Conservation (phyloP, 2,113 vertebrate genomes). For the Leucoraja erinaceus region DNA sequence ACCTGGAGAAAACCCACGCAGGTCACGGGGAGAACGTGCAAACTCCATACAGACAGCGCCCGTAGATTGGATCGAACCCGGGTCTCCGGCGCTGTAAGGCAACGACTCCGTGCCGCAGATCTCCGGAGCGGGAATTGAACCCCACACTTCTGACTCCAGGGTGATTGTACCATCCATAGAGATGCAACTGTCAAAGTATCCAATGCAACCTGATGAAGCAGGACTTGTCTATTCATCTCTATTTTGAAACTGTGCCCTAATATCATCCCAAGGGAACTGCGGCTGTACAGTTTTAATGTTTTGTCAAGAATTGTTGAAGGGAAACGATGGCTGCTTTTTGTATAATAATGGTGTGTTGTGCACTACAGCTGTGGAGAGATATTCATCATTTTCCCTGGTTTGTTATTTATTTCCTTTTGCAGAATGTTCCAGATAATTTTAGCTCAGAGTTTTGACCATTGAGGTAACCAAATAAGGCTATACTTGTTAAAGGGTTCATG, state of each 20-base stretch:
- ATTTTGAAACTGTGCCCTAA: neutral
- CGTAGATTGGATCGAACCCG: too few relatives aligned
- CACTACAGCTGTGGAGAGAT: neutral
- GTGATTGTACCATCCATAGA: too few relatives aligned
- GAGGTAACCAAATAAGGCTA: neutral
- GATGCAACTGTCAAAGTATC: too few relatives aligned
- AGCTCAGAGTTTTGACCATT: neutral
- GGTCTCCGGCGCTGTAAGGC: too few relatives aligned
- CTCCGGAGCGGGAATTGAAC: too few relatives aligned
- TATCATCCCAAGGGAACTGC: neutral
- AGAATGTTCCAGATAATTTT: conserved; percentile 24
- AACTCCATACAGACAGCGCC: too few relatives aligned
- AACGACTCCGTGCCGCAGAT: too few relatives aligned
- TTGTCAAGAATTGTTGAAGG: neutral
- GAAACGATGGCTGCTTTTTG: neutral
- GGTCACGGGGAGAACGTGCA: too few relatives aligned
- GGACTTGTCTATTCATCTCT: too few relatives aligned
- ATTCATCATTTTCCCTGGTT: conserved; percentile 5
- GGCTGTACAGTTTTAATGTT: neutral
- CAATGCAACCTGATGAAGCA: neutral
- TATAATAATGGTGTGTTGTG: conserved; percentile 6
- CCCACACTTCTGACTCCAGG: too few relatives aligned
- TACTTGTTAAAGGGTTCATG: neutral
- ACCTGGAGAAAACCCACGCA: too few relatives aligned
- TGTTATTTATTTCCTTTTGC: neutral